Evolutionary conservation across 2,113 vertebrate genomes (phyloP), one percentile per base, ranked within the genome.

Genomic region (Gasterosteus aculeatus): DNA sequence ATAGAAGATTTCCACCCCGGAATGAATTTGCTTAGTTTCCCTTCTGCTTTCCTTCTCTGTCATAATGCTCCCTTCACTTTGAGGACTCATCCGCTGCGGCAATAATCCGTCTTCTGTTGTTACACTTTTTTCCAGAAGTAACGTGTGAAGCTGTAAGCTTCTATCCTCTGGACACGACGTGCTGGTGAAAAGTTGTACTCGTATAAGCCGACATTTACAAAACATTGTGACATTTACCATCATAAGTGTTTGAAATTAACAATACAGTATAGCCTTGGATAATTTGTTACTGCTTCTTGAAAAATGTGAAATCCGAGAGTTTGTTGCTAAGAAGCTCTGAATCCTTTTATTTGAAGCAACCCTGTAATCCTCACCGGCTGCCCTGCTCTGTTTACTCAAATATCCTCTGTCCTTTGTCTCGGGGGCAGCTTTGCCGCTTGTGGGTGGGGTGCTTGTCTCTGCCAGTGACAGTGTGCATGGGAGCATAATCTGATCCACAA

Each of bases 371-470:
- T 61, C 60, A 57, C 73, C 66, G 58, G 67, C 87, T 1, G 8
- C 66, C 3, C 33, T 33, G 33, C 19, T 38, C 69, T 71, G 77
- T 57, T 81, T 78, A 54, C 51, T 69, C 66, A 42, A 31, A 63
- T 72, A 69, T 83, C 53, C 29, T 73, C 44, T 64, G 80, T 89
- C 82, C 81, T 88, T 72, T 76, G 67, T 69, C 60, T 75, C 10
- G 65, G 78, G 81, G 87, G 76, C 85, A 83, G 59, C 41, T 39
- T 64, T 80, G 65, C 31, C 64, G 73, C 66, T 80, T 65, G 65
- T 56, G 29, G 71, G 69, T 56, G 69, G 59, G 44, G 67, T 46
- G 63, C 66, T 29, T 22, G 64, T 47, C 57, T 59, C 38, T 65
- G 53, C 31, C 67, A 51, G 53, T 69, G 18, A 54, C 44, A 2